Evolutionary conservation across 2,888 invertebrate species (phyloP), one percentile per base, ranked within the genome.

Genomic region (Eilema caniola): DNA sequence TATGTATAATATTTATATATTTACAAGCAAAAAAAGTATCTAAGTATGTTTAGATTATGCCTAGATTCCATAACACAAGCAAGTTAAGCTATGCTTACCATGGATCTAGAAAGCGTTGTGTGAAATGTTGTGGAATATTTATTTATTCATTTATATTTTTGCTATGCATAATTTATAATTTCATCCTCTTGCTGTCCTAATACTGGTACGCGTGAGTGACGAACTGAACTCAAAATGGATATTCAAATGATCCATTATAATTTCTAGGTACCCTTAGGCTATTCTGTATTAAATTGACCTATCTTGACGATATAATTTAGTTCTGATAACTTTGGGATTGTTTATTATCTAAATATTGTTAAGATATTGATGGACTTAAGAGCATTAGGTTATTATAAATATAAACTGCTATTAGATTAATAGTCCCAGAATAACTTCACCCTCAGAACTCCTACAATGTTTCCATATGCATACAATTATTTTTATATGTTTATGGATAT

Each of bases 241-340:
- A 67, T 67, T 67, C 61, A 25, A 67, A 67, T 33, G 53, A 33
- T 12, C 61, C 62, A 37, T 31, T 62, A 62, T 23, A 67, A 25
- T 67, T 62, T 67, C 20, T 56, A 56, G 20, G 28, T 33, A 62
- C 57, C 25, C 11, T 41, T n/a, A 68, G 57, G 56, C 62, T 68
- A 62, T n/a, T 62, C n/a, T 57, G 25, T 57, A n/a, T 68, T n/a
- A 37, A 62, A 25, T 62, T 56, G 56, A 62, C 33, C 24, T 33
- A 24, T 33, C 24, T n/a, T 14, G 8, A 24, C 31, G 56, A 56
- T 4, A 24, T 56, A 62, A 62, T 33, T 33, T 33, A 23, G 37
- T 68, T 60, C 7, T 20, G 25, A 31, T 37, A 31, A 41, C 5
- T 33, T 56, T 5, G 10, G 25, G n/a, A 37, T 62, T 10, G 37